phyloP scores from a whole-genome alignment of 2,113 vertebrate species.

The Hucho hucho region DNA sequence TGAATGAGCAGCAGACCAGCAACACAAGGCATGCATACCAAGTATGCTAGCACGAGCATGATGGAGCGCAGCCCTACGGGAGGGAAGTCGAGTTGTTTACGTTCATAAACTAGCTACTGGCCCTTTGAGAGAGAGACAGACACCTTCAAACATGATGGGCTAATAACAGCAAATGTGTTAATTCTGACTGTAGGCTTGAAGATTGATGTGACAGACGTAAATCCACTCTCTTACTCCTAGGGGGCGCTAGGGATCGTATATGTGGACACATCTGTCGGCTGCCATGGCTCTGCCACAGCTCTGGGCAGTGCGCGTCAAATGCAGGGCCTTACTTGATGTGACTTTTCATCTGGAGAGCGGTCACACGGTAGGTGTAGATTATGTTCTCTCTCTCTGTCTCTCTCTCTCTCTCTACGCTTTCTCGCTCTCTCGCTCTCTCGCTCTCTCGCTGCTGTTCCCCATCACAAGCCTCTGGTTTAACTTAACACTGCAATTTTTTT shows the following conservation, averaged over 20 bases:
- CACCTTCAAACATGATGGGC: background rate
- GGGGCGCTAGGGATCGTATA: conserved; percentile 33
- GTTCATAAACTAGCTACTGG: background rate
- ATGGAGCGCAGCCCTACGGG: background rate
- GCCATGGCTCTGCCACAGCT: conserved; percentile 35
- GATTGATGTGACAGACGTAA: conserved; percentile 37
- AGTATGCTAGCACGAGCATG: background rate
- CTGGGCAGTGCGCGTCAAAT: conserved; percentile 58
- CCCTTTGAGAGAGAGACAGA: background rate
- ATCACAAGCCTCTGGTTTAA: conserved; percentile 16
- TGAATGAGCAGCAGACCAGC: conserved; percentile 5
- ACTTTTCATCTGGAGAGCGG: conserved; percentile 58
- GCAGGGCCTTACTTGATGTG: conserved; percentile 45
- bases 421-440: conserved; percentile 23
- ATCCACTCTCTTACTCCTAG: conserved; percentile 7
- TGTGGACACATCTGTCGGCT: conserved; percentile 42
- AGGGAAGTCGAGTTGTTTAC: background rate
- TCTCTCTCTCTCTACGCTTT: too few species aligned
- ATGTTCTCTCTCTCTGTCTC: conserved; percentile 25
- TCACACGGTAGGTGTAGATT: conserved; percentile 43
- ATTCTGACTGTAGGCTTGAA: conserved; percentile 29
- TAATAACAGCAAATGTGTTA: conserved; percentile 45
- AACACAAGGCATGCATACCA: background rate
- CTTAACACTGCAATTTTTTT: conserved; percentile 27
- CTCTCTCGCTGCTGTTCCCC: conserved; percentile 9